phyloP scores from a whole-genome alignment of 2,113 vertebrate genomes.

The Delphinapterus leucas region DNA sequence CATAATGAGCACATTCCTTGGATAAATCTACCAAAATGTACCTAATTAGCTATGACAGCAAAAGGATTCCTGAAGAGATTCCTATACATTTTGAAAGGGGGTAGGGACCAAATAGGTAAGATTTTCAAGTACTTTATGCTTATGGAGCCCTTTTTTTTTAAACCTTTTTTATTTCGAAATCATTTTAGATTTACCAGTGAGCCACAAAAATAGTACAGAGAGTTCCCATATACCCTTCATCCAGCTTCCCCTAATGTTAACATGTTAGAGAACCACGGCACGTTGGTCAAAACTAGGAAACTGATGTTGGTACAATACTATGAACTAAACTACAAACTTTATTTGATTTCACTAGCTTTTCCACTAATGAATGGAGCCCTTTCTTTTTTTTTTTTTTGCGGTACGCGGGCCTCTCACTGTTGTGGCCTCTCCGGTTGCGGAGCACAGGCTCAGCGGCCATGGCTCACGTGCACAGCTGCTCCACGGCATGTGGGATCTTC shows the following conservation, averaged over 20 bases:
- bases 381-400: background rate
- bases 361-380: background rate
- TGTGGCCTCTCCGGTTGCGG: too few relatives aligned
- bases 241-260: background rate
- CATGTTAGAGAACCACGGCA: background rate
- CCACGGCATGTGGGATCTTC: too few relatives aligned
- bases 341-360: background rate
- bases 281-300: background rate
- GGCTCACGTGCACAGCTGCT: too few relatives aligned
- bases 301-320: background rate
- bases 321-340: background rate
- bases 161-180: background rate
- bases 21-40: background rate
- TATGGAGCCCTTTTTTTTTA: background rate
- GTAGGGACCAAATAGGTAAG: background rate
- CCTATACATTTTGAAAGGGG: background rate
- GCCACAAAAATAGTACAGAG: background rate
- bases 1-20: background rate
- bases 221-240: background rate
- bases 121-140: background rate
- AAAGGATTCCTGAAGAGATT: background rate
- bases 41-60: background rate
- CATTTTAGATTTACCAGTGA: background rate
- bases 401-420: too few relatives aligned
- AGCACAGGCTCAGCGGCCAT: too few relatives aligned